Evolutionary conservation across 2,113 vertebrate genomes (phyloP), one percentile per base, ranked within the genome.

Genomic region (Anoura caudifer): DNA sequence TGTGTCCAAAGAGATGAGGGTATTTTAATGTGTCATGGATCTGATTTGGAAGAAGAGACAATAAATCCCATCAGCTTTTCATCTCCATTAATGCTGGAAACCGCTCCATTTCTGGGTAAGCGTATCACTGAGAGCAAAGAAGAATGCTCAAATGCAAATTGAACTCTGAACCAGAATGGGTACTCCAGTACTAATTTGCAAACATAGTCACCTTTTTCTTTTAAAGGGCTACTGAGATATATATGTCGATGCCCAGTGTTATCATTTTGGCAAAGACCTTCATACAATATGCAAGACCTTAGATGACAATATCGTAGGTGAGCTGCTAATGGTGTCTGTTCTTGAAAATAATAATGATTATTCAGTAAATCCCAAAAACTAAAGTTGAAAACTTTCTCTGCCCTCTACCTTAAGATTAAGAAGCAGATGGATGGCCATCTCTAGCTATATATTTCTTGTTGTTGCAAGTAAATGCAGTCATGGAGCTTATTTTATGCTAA

Each of bases 391-490:
- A 77, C 96, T 97, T 96, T 94, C 86, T 81, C 93, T 98, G 96
- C 93, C 96, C 96, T 98, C 97, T 96, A 89, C 97, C 96, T 97
- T 96, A 97, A 97, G 98, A 97, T 98, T 41, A 97, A 96, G 97
- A 96, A 98, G 41, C 98, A 98, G 98, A 98, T 98, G 98, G 98
- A 98, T 98, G 98, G 97, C 96, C 89, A 69, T 83, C 90, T 97
- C 96, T 95, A 98, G 94, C 81, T 77, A 22, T 93, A 93, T 87
- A 89, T 95, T 96, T 95, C 96, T 91, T 81, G 45, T 90, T 61
- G 76, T 96, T 90, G 43, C 28, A 63, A 84, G 93, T 96, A 95
- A 97, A 93, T 63, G 86, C 75, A 90, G 94, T 97, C 97, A 97
- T 94, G 96, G 97, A 98, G 97, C 88, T 98, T 97, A 47, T 97